Percentiles rank a stretch among this genome's conserved stretches.
Conservation (phyloP, 2,113 vertebrate genomes). For the Psephotus haematonotus region DNA sequence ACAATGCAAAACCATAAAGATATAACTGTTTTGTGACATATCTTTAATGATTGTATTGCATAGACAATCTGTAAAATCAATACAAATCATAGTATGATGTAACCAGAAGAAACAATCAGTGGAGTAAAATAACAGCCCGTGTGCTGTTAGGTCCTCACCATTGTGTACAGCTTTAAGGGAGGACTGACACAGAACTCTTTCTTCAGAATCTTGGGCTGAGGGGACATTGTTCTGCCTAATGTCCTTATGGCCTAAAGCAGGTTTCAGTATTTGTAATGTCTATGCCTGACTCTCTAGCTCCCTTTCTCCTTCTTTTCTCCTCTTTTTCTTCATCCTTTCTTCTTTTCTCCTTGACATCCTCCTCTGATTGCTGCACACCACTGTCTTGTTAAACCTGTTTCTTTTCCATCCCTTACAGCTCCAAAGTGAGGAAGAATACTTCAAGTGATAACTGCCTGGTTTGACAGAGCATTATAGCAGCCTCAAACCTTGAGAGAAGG, state of each 20-base stretch:
- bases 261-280: background rate
- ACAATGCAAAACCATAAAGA: background rate
- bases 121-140: background rate
- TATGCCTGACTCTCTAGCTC: background rate
- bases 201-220: background rate
- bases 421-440: background rate
- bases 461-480: background rate
- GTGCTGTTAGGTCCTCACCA: background rate
- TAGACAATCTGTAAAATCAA: background rate
- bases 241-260: background rate
- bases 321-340: background rate
- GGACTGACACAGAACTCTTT: background rate
- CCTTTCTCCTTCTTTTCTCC: background rate
- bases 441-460: background rate
- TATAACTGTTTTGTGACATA: background rate
- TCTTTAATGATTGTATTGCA: constrained; percentile 13
- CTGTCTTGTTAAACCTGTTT: background rate
- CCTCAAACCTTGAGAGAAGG: background rate
- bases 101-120: background rate
- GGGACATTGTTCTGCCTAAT: background rate
- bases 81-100: background rate
- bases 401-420: background rate
- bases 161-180: background rate
- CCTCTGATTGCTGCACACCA: background rate
- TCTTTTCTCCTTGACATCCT: background rate